Conservation (phyloP, 2,888 invertebrate genomes). For the Acanthosepion pharaonis region DNA sequence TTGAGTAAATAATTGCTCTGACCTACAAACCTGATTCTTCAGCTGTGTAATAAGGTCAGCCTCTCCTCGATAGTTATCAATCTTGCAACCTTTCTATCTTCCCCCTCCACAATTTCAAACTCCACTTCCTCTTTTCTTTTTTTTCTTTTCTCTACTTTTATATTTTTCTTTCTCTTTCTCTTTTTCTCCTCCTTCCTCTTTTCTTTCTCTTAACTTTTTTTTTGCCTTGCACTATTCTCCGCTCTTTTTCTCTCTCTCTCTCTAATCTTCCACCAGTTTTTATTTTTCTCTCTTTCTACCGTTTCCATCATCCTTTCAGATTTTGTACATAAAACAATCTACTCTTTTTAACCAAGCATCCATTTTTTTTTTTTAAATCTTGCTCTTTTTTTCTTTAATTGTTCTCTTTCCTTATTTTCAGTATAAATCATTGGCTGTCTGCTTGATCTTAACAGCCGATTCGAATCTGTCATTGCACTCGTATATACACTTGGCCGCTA, state of each 20-base stretch:
- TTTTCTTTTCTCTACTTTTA: neutral
- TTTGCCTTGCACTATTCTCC: neutral
- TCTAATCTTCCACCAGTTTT: neutral
- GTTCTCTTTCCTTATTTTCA: neutral
- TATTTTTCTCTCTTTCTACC: neutral
- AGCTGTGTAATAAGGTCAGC: slow-evolving; percentile 35
- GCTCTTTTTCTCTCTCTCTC: neutral
- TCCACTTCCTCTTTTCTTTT: neutral
- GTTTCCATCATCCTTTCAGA: neutral
- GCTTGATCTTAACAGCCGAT: no score
- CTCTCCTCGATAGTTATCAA: neutral
- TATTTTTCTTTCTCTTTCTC: neutral
- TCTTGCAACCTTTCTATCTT: neutral
- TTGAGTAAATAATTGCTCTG: slow-evolving; percentile 24
- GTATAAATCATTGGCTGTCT: no score
- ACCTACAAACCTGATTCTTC: slow-evolving; percentile 45
- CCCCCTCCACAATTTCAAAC: neutral
- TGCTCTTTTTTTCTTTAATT: neutral
- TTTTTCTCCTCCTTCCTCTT: neutral
- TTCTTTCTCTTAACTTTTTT: neutral
- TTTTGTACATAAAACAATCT: no score
- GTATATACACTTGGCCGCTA: no score
- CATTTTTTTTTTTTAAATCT: neutral
- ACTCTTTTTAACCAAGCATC: no score
- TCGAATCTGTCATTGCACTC: no score